Evolutionary conservation across 2,113 vertebrate species (phyloP).

Genomic region (Heptranchias perlo): DNA sequence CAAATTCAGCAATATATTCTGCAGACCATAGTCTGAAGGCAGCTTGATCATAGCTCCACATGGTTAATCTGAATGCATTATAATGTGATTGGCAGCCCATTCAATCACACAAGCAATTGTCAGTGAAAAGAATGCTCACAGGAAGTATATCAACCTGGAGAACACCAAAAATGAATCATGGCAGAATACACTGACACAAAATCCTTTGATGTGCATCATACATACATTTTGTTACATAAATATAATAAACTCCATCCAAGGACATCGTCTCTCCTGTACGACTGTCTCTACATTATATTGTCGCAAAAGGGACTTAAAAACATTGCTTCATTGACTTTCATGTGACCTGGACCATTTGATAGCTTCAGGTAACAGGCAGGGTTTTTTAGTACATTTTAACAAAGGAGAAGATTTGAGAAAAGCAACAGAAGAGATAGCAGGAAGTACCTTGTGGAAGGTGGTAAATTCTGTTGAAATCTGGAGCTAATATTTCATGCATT

Average conservation of each 20-base stretch:
- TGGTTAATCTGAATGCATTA: not conserved
- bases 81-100: not conserved
- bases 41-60: not conserved
- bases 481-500: constrained; percentile 29
- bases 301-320: not conserved
- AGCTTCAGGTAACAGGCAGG: not conserved
- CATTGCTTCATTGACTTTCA: constrained; percentile 1
- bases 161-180: not conserved
- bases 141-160: not conserved
- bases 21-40: not conserved
- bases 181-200: not conserved
- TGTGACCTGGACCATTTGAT: not conserved
- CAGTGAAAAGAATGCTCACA: not conserved
- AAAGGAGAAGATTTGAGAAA: not conserved
- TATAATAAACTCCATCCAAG: not conserved
- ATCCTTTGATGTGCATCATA: not conserved
- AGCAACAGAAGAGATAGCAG: not conserved
- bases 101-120: not conserved
- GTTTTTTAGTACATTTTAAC: not conserved
- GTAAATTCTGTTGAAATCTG: constrained; percentile 22
- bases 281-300: not conserved
- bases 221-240: not conserved
- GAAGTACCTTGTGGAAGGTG: not conserved
- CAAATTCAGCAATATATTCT: not conserved
- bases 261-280: not conserved